phyloP scores from a whole-genome alignment of 2,888 invertebrate species.

The Harmothoe impar region DNA sequence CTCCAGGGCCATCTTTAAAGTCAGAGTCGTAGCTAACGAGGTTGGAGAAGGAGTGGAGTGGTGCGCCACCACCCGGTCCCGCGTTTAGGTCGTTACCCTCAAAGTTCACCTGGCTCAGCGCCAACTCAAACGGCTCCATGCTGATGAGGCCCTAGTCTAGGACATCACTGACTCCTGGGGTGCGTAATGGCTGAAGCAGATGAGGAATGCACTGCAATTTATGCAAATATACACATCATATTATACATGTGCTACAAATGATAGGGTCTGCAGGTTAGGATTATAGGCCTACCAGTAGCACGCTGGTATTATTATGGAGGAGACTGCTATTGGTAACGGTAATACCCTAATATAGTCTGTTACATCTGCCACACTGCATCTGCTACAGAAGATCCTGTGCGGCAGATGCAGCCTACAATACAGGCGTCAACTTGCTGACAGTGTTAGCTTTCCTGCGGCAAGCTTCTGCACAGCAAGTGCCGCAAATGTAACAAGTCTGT shows the following conservation, averaged over 20 bases:
- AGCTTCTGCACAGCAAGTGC: too few species aligned
- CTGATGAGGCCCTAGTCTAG: not conserved
- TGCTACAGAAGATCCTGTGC: too few species aligned
- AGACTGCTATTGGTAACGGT: too few species aligned
- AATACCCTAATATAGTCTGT: too few species aligned
- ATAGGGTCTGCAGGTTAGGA: not conserved
- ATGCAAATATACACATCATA: not conserved
- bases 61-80: constrained; percentile 64
- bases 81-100: constrained; percentile 67
- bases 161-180: not conserved
- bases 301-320: too few species aligned
- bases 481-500: too few species aligned
- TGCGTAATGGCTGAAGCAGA: not conserved
- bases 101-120: constrained; percentile 80
- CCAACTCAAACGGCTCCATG: constrained; percentile 82
- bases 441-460: too few species aligned
- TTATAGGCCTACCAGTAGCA: too few species aligned
- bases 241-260: not conserved
- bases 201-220: not conserved
- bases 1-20: constrained; percentile 34
- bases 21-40: constrained; percentile 80
- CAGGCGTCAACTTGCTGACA: too few species aligned
- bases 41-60: constrained; percentile 79
- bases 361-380: too few species aligned
- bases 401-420: too few species aligned